Evolutionary conservation across 2,113 vertebrate species (phyloP).

Genomic region (Herpailurus yagouaroundi): DNA sequence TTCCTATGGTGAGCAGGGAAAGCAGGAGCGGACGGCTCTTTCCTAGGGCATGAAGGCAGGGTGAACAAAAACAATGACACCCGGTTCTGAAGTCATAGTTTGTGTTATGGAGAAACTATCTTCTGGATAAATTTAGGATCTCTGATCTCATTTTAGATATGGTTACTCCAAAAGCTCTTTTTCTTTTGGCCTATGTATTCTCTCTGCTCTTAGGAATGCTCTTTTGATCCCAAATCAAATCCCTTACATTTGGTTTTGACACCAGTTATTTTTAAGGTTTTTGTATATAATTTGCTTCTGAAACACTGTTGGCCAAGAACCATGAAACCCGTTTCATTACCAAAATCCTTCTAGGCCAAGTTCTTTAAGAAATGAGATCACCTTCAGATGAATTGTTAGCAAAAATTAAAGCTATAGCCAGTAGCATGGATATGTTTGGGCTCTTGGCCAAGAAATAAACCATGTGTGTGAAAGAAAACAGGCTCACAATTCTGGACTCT

Average conservation of each 20-base stretch:
- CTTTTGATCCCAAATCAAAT: not conserved
- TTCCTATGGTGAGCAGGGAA: not conserved
- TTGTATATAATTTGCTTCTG: constrained; percentile 13
- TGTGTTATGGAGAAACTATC: not conserved
- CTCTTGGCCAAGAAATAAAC: constrained; percentile 44
- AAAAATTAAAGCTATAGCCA: constrained; percentile 52
- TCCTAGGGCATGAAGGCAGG: not conserved
- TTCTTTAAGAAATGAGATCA: constrained; percentile 58
- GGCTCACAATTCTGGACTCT: constrained; percentile 45
- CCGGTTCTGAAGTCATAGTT: not conserved
- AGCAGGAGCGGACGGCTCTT: not conserved
- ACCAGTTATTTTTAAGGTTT: not conserved
- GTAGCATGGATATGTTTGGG: constrained; percentile 37
- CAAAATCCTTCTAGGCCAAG: constrained; percentile 29
- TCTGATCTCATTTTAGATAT: not conserved
- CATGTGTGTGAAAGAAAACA: constrained; percentile 65
- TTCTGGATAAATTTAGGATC: not conserved
- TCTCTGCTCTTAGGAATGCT: not conserved
- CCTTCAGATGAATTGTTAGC: constrained; percentile 55
- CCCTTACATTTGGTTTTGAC: not conserved
- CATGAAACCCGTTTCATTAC: constrained; percentile 4
- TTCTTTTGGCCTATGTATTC: not conserved
- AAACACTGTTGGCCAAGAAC: not conserved
- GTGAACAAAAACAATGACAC: not conserved
- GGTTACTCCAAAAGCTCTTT: not conserved